Percentiles rank a stretch among this genome's conserved stretches.
phyloP scores from a whole-genome alignment of 2,797 vertebrate species.

The Coregonus suidteri region DNA sequence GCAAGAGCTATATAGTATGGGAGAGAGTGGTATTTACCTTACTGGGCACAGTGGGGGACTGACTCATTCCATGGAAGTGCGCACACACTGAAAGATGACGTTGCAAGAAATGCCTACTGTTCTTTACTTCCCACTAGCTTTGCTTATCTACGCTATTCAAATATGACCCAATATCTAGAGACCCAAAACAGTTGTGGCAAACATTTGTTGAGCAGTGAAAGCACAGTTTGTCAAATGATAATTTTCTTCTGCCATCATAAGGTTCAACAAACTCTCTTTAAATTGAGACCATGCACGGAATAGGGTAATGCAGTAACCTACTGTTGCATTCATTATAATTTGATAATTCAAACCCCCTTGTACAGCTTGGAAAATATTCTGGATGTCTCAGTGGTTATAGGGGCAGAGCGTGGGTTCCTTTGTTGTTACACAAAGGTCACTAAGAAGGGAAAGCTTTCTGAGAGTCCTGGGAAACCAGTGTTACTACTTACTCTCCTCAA shows the following conservation, averaged over 20 bases:
- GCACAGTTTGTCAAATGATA: neutral
- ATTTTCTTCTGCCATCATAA: neutral
- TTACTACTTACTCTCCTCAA: neutral
- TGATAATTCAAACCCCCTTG: no score
- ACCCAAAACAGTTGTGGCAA: slow-evolving; percentile 11
- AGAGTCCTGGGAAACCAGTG: neutral
- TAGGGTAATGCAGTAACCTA: no score
- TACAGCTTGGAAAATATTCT: neutral
- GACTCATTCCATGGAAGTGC: neutral
- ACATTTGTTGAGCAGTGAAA: neutral
- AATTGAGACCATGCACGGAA: neutral
- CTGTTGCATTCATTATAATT: no score
- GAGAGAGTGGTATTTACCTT: neutral
- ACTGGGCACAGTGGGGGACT: neutral
- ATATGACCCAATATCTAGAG: neutral
- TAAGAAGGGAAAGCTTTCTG: neutral
- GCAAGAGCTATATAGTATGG: slow-evolving; percentile 16
- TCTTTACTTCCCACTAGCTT: neutral
- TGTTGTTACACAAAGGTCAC: neutral
- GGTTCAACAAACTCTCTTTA: slow-evolving; percentile 18
- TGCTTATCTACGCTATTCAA: slow-evolving; percentile 7
- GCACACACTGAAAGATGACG: slow-evolving; percentile 3
- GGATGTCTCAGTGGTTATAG: neutral
- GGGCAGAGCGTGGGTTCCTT: no score
- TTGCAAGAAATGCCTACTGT: slow-evolving; percentile 10